Evolutionary conservation across 2,888 invertebrate species (phyloP).

Genomic region (Eledona agricola): DNA sequence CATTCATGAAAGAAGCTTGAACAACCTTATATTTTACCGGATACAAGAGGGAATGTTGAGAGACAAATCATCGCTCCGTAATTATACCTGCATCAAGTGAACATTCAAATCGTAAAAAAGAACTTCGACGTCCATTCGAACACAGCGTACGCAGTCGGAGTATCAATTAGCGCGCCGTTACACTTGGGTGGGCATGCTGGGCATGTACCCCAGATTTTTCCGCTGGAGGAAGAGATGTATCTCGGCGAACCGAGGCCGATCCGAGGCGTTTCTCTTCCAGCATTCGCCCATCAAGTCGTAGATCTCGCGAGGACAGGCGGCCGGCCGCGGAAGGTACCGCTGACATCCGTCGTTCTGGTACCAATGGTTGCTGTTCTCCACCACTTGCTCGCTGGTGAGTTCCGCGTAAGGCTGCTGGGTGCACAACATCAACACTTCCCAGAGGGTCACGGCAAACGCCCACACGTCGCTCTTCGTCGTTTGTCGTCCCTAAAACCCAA

Average conservation of each 20-base stretch:
- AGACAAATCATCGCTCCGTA: slow-evolving; percentile 14
- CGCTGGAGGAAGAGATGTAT: slow-evolving; percentile 83
- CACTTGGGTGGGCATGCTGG: slow-evolving; percentile 43
- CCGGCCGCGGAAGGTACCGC: slow-evolving; percentile 71
- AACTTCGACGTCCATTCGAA: slow-evolving; percentile 36
- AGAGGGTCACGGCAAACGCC: slow-evolving; percentile 89
- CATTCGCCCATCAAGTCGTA: slow-evolving; percentile 93
- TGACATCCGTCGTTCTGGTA: slow-evolving; percentile 66
- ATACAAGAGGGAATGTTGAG: slow-evolving; percentile 29
- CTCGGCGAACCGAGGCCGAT: slow-evolving; percentile 87
- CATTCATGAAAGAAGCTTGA: slow-evolving; percentile 37
- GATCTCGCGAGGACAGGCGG: slow-evolving; percentile 84
- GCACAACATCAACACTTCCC: slow-evolving; percentile 88
- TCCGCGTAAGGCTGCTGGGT: slow-evolving; percentile 82
- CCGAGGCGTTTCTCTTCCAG: slow-evolving; percentile 83
- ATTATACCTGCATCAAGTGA: slow-evolving; percentile 23
- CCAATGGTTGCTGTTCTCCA: slow-evolving; percentile 66
- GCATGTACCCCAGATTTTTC: slow-evolving; percentile 74
- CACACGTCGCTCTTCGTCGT: slow-evolving; percentile 90
- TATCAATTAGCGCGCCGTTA: slow-evolving; percentile 21
- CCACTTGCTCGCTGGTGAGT: slow-evolving; percentile 84
- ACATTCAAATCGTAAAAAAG: slow-evolving; percentile 41
- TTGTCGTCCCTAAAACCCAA: slow-evolving; percentile 77
- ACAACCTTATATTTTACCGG: slow-evolving; percentile 35
- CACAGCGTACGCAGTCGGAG: slow-evolving; percentile 26